Evolutionary conservation across 2,113 vertebrate genomes (phyloP).

Genomic region (chimpanzee (Pan troglodytes)): NHGRI_mPanTro3-v2.1_pri NC_072414.2:24781501-24782000

Average conservation of each 20-base stretch:
- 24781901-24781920: neutral
- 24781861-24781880: neutral
- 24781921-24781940: neutral
- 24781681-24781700: neutral
- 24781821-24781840: neutral
- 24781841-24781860: neutral
- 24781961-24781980: neutral
- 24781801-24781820: neutral
- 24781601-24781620: neutral
- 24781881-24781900: neutral
- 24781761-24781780: neutral
- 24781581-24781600: neutral
- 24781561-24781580: neutral
- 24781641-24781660: neutral
- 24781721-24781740: neutral
- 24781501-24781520: neutral
- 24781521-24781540: neutral
- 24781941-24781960: neutral
- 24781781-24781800: neutral
- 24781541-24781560: neutral
- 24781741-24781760: neutral
- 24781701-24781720: neutral
- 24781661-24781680: neutral
- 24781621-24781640: neutral
- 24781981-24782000: neutral